Evolutionary conservation across 2,113 vertebrate species (phyloP).

Genomic region (Heterotilapia buettikoferi): DNA sequence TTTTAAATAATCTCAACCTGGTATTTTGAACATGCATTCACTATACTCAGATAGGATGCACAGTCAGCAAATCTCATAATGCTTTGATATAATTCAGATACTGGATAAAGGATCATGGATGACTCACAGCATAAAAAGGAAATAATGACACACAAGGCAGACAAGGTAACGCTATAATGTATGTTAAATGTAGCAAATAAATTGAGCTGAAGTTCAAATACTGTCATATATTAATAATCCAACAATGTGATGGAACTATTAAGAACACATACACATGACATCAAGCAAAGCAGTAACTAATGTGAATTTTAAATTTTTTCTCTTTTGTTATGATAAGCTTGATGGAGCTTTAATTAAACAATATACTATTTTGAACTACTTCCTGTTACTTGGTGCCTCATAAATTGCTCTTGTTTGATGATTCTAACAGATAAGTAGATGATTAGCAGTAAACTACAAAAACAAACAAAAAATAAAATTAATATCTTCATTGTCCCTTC

Average conservation of each 20-base stretch:
- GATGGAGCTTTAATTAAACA: background rate
- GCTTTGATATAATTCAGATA: background rate
- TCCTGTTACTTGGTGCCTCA: background rate
- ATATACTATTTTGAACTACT: background rate
- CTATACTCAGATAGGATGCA: background rate
- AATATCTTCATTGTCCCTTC: background rate
- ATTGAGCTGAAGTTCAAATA: background rate
- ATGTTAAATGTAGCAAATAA: background rate
- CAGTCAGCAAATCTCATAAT: background rate
- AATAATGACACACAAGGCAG: background rate
- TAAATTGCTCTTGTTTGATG: background rate
- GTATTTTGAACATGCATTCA: background rate
- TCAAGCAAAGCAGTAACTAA: background rate
- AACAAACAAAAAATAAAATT: background rate
- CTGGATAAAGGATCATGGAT: background rate
- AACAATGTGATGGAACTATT: background rate
- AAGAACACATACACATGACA: background rate
- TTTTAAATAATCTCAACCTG: background rate
- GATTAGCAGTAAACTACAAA: background rate
- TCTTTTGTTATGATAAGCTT: background rate
- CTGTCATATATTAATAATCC: background rate
- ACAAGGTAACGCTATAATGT: background rate
- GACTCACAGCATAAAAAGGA: background rate
- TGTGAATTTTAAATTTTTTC: accelerated
- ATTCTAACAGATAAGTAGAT: background rate